Base-by-base conservation (phyloP, 2,888 invertebrate genomes). In the Watsonalla cultraria region DNA sequence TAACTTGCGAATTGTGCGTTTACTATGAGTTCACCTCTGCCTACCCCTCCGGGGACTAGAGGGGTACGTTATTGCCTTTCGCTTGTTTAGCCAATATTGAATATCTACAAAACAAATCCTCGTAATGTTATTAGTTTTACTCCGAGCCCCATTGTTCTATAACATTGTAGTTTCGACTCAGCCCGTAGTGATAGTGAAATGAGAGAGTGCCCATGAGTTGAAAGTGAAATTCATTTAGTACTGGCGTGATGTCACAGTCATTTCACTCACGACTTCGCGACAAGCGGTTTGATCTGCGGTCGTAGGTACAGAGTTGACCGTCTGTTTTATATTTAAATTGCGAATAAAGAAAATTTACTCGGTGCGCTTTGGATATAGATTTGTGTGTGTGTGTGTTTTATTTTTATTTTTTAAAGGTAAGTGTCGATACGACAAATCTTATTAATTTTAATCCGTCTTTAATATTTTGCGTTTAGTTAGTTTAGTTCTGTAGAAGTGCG, bases 211-310 rank as follows among this genome's bases (percentile, higher is more conserved):
- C 54, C 59, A 56, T 58, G 58, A 61, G 62, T 79, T 69, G 85
- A 88, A 88, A 87, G 86, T 84, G 85, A 87, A 86, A 82, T 73
- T 76, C 62, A 66, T 72, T 74, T 59, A 59, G 65, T 64, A 57
- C 67, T 70, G 63, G 63, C 65, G 74, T 86, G 83, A 82, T 78
- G 83, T 83, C 82, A 79, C 66, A 74, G 72, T 62, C 73, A 75
- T 76, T 80, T 74, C 75, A 67, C 74, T 48, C 59, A 53, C 62
- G 58, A 58, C 67, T 54, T 53, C 54, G 52, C 56, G 5, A 42
- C 11, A 42, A 42, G 11, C 11, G 9, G 5, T 7, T 11, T 42
- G 42, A 42, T 11, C 11, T 42, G 42, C 42, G 37, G 5, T 37
- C 2, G 37, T 37, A 37, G 37, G 8, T 37, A 8, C 7, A 1